Percentiles rank a stretch among this genome's conserved stretches.
Evolutionary conservation across 1,140 invertebrate species (phyloP).

Genomic region (Neodiprion virginianus): DNA sequence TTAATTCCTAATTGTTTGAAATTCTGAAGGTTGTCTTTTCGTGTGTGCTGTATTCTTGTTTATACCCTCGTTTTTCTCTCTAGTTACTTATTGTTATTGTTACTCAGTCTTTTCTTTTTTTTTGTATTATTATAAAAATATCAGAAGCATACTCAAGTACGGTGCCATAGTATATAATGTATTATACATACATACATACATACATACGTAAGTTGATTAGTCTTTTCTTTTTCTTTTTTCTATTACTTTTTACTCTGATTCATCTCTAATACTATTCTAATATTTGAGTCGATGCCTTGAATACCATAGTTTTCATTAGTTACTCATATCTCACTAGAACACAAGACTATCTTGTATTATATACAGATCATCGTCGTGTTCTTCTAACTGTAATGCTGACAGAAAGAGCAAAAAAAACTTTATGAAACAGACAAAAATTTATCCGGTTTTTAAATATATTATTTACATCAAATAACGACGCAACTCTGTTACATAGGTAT

Average conservation of each 20-base stretch:
- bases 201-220: background rate
- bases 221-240: background rate
- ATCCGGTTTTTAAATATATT: no score
- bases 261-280: background rate
- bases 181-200: no score
- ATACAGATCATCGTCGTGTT: no score
- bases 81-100: background rate
- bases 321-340: background rate
- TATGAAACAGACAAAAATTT: no score
- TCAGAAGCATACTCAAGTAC: background rate
- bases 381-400: no score
- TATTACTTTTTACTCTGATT: no score
- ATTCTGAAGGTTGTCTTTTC: background rate
- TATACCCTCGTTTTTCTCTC: background rate
- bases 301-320: background rate
- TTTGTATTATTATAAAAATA: background rate
- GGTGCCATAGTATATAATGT: background rate
- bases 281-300: background rate
- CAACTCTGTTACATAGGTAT: no score
- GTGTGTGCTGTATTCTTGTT: background rate
- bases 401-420: no score
- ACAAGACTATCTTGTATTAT: background rate
- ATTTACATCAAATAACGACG: no score
- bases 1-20: background rate
- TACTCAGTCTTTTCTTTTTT: background rate